Evolutionary conservation across 1,140 invertebrate genomes (phyloP), one percentile per base, ranked within the genome.

Genomic region (Aphis craccivora): DNA sequence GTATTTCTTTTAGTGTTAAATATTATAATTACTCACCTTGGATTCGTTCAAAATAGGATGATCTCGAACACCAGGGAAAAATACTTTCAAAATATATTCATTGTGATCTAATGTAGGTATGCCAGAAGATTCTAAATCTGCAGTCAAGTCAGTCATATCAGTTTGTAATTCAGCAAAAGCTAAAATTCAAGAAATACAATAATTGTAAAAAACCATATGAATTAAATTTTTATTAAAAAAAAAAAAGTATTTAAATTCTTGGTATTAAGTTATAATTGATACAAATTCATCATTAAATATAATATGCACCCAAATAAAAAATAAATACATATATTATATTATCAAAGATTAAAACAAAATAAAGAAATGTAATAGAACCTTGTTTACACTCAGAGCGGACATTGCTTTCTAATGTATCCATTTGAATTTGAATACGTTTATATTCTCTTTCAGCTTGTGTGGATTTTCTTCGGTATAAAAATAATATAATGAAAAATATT

Each of bases 91-190:
- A 86, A 99, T 98, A 95, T 99, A 99, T 95, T 98, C 98, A 91
- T 98, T 97, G 95, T 99, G 98, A 95, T 99, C 98, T 83, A 99
- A 96, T 18, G 98, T 99, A 11, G 99, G 99, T 94, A 99, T 99
- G 4, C 99, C 99, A 20, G 98, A 98, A 94, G 98, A 98, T 95
- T 99, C 98, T 93, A 99, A 96, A 96, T 99, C 98, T 67, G 98
- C 98, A 55, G 98, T 99, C 94, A 99, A 96, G 95, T 99, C 99
- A 87, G 98, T 99, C 98, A 99, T 99, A 95, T 99, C 99, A 4
- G 99, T 99, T 96, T 99, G 99, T 30, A 99, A 96, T 96, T 99
- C 99, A 35, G 99, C 99, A 96, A 99, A 99, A 7, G 99, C 99
- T 97, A 95, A 5, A 94, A 95, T 94, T n/a, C 89, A 76, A 94